These are phyloP conservation scores for Scaptomyza pallida DNA, from an alignment of 1,140 invertebrate species.

Conservation along the genomic window DNA sequence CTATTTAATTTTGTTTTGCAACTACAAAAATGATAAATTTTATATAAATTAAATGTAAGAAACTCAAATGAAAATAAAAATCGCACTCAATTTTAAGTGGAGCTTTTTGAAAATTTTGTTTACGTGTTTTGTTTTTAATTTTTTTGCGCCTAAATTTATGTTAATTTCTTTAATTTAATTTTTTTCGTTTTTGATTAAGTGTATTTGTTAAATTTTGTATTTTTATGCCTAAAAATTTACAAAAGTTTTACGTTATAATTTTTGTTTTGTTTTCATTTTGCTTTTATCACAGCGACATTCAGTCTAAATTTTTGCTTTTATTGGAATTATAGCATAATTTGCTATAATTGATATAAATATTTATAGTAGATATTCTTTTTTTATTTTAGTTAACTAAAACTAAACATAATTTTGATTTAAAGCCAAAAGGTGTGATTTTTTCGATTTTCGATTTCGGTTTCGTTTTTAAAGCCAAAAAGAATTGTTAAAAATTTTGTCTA, in stretches of 20 bases:
- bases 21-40: slow-evolving; percentile 46
- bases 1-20: slow-evolving; percentile 53
- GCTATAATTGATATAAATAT: slow-evolving; percentile 74
- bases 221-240: slow-evolving; percentile 81
- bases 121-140: slow-evolving; percentile 55
- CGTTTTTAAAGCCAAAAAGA: slow-evolving; percentile 69
- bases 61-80: slow-evolving; percentile 20
- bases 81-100: slow-evolving; percentile 33
- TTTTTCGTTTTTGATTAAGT: slow-evolving; percentile 53
- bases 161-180: slow-evolving; percentile 52
- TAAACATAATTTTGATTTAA: slow-evolving; percentile 80
- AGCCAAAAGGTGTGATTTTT: slow-evolving; percentile 71
- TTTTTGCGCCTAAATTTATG: slow-evolving; percentile 76
- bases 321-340: slow-evolving; percentile 83
- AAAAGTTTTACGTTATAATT: slow-evolving; percentile 75
- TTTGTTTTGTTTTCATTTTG: slow-evolving; percentile 60
- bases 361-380: slow-evolving; percentile 57
- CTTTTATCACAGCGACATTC: slow-evolving; percentile 84
- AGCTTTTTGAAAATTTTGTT: slow-evolving; percentile 50
- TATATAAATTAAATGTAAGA: slow-evolving; percentile 13
- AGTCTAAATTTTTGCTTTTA: slow-evolving; percentile 84
- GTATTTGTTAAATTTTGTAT: slow-evolving; percentile 73
- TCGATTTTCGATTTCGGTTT: slow-evolving; percentile 37
- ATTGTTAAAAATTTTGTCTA: slow-evolving; percentile 78
- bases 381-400: slow-evolving; percentile 73